A percentile compares a stretch with the other conserved stretches of the same genome.
Evolutionary conservation across 2,797 vertebrate species (phyloP).

Genomic region (Lepidocolaptes lacrymiger): DNA sequence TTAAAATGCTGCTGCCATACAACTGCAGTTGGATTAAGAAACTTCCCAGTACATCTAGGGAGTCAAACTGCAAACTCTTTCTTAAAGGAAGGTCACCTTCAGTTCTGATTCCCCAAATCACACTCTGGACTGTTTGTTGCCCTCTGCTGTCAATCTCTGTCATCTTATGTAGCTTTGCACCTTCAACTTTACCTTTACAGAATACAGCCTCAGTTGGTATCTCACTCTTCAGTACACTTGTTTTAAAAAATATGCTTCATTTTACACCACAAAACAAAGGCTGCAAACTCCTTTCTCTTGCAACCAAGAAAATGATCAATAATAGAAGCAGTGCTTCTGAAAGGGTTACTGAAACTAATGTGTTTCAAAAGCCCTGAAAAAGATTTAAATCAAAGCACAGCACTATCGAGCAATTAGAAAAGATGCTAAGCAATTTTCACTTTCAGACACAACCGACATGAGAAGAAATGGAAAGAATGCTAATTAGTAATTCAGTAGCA

Average conservation of each 20-base stretch:
- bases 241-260: background rate
- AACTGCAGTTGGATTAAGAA: background rate
- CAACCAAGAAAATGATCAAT: background rate
- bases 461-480: constrained; percentile 46
- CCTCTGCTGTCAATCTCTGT: background rate
- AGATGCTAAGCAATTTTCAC: constrained; percentile 61
- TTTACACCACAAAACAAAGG: background rate
- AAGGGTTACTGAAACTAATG: background rate
- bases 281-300: background rate
- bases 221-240: background rate
- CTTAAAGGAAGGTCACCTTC: background rate
- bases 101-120: background rate
- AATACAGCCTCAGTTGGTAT: background rate
- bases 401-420: constrained; percentile 55
- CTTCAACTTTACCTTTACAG: background rate
- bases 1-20: background rate
- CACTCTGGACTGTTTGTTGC: background rate
- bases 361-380: constrained; percentile 7
- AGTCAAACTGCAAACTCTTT: background rate
- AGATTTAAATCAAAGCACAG: constrained; percentile 40
- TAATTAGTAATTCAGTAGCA: constrained; percentile 62
- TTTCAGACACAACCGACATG: constrained; percentile 46
- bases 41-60: background rate
- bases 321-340: background rate
- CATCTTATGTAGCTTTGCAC: background rate